Percentiles rank a stretch among this genome's conserved stretches.
These are phyloP conservation scores for Colinus virginianus DNA, from an alignment of 2,113 vertebrate species.

Conservation along the genomic window DNA sequence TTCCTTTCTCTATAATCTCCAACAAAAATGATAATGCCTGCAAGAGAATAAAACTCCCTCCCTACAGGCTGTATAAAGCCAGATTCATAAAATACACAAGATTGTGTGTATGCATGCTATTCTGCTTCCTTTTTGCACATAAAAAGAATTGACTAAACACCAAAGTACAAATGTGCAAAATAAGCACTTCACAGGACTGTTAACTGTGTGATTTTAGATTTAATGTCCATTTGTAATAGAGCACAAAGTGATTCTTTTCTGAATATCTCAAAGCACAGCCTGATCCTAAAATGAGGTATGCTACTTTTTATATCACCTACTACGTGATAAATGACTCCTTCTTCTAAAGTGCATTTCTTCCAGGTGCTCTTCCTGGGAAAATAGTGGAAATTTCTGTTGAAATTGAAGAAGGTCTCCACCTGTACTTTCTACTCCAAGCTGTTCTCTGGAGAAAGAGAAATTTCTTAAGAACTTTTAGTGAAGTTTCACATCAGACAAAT, in stretches of 20 bases:
- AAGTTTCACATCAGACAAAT: not conserved
- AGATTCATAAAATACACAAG: not conserved
- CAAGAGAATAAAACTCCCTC: not conserved
- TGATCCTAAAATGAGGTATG: not conserved
- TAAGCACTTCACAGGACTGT: not conserved
- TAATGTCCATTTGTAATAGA: not conserved
- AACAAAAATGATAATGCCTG: not conserved
- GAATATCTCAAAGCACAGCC: not conserved
- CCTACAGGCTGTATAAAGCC: not conserved
- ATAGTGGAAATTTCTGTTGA: not conserved
- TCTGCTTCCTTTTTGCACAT: not conserved
- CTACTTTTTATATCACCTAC: not conserved
- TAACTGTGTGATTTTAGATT: not conserved
- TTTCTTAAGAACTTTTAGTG: not conserved
- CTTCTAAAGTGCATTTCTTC: not conserved
- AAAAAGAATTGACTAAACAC: not conserved
- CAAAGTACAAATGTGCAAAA: not conserved
- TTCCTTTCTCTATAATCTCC: slow-evolving; percentile 48
- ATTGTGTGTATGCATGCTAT: not conserved
- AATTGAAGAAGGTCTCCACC: not conserved
- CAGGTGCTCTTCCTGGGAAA: not conserved
- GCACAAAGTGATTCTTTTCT: not conserved
- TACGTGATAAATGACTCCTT: not conserved
- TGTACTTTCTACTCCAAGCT: not conserved
- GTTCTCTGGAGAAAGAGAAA: not conserved